Base-by-base conservation (phyloP, 2,888 invertebrate genomes). In the Corbicula japonica region DNA sequence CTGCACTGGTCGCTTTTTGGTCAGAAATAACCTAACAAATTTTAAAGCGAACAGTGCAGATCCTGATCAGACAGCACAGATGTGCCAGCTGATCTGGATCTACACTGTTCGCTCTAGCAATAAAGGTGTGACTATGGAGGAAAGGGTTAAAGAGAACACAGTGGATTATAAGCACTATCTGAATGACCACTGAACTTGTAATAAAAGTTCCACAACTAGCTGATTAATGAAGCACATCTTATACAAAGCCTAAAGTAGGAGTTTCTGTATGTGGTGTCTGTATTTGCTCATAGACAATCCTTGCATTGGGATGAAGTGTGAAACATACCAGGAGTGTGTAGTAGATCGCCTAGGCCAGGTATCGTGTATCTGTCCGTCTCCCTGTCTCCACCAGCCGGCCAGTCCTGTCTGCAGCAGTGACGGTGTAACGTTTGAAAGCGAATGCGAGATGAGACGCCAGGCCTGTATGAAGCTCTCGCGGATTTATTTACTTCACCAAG, bases 311-410 rank as follows among this genome's bases (percentile, higher is more conserved):
- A 95, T 97, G 48, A 95, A 96, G 82, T 98, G 98, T 93, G 95
- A 95, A 58, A 94, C 95, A 10, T 96, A 96, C 65, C 96, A 97
- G 92, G 96, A 96, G 84, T 98, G 98, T 92, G 95, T 96, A 54
- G 95, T 98, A 90, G 96, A 97, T 94, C 95, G 96, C 32, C 96
- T 95, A 73, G 97, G 98, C 1, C 96, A 96, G 70, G 97, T 97
- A 0, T 95, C 95, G 70, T 98, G 98, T 93, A 96, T 96, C 81
- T 98, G 98, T 92, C 97, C 97, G 0, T 95, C 96, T 18, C 97
- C 97, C 93, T 97, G 97, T 95, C 96, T 56, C 94, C 96, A 82
- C 18, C 83, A 88, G 21, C 66, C 90, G 68, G 83, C 97, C 90
- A 52, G 34, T 3, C 96, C 96, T 66, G 95, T 97, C 96, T 95